Evolutionary conservation across 2,888 invertebrate species (phyloP), one percentile per base, ranked within the genome.

Genomic region (Zygogramma bicolorata): DNA sequence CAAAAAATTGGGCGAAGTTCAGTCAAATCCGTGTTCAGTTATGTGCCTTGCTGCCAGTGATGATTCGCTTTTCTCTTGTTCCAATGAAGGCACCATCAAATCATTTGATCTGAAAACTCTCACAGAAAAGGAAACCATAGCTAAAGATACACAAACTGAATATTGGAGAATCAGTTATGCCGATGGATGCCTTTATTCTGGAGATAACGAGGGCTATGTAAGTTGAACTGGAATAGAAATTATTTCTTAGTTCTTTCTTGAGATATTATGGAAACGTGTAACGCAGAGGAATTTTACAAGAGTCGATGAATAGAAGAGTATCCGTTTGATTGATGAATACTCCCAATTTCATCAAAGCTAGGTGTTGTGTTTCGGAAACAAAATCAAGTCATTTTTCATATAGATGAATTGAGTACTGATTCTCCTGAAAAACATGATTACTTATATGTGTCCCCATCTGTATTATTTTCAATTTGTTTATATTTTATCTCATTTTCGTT

Each of bases 131-230:
- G 80, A 78, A 66, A 83, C 82, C 0, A 71, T 88, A 8, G 53
- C 81, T 3, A 76, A 79, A 57, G 80, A 82, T 34, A 73, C 85
- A 3, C 89, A 90, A 59, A 86, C 88, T 49, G 88, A 90, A 77
- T 86, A 87, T 68, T 87, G 86, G 83, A 87, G 85, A 76, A 75
- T 90, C 1, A 83, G 81, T 53, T 85, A 82, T 29, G 78, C 83
- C 42, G 83, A 87, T 61, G 86, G 85, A 1, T 82, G 83, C 61
- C 82, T 93, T 13, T 91, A 88, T 79, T 88, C 89, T 60, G 92
- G 92, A 3, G 92, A 93, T 78, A 90, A 91, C 81, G 86, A 84
- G 80, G 93, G 93, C 66, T 88, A 89, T 83, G 92, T 92, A 87
- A 88, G 90, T 75, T 46, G 38, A 62, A 8, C 2, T 18, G 3